These are phyloP conservation scores for Galerucella calmariensis DNA, from an alignment of 2,888 invertebrate genomes.

Conservation along the genomic window DNA sequence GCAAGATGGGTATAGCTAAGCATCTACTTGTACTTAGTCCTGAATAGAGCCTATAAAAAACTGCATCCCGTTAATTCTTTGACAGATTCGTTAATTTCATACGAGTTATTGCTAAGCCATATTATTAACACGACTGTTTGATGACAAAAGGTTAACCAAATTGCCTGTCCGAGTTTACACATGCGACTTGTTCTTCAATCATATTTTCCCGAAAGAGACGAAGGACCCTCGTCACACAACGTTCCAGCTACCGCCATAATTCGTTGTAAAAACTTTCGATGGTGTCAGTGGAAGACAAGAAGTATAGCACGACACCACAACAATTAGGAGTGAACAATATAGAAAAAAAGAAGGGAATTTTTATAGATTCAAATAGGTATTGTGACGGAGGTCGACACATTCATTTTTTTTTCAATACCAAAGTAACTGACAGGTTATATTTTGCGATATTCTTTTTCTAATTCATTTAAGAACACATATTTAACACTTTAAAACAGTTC, in stretches of 20 bases:
- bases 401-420: conserved; percentile 42
- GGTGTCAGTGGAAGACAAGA: conserved; percentile 19
- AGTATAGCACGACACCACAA: conserved; percentile 18
- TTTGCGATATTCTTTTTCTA: too few species aligned
- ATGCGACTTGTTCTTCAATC: conserved; percentile 6
- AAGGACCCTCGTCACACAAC: conserved; percentile 1
- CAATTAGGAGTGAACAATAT: conserved; percentile 34
- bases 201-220: conserved; percentile 1
- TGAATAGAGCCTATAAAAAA: too few species aligned
- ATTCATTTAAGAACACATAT: too few species aligned
- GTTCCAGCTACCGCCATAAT: conserved; percentile 1
- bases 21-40: too few species aligned
- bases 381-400: conserved; percentile 45
- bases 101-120: background rate
- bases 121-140: background rate
- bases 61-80: too few species aligned
- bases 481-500: too few species aligned
- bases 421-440: background rate
- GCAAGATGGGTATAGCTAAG: too few species aligned
- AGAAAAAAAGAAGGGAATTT: conserved; percentile 34
- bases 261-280: conserved; percentile 22
- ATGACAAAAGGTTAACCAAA: conserved; percentile 14
- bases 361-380: conserved; percentile 39
- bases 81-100: too few species aligned
- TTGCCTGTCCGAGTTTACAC: conserved; percentile 8